These are phyloP conservation scores for Melanostoma scalare DNA, from an alignment of 2,888 invertebrate species.

Conservation along the genomic window DNA sequence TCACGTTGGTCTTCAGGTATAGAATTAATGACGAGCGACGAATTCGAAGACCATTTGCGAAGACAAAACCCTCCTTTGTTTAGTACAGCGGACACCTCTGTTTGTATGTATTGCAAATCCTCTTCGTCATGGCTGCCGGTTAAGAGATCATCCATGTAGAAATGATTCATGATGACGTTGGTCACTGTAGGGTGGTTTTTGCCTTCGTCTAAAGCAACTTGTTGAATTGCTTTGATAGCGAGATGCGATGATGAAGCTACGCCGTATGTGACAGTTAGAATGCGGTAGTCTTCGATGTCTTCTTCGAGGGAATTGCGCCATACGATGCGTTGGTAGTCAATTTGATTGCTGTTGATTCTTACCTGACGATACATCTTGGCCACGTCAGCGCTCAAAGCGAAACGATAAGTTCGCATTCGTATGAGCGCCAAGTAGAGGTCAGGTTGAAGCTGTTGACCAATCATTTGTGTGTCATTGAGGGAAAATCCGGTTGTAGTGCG, in stretches of 20 bases:
- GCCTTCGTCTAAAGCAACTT: constrained; percentile 7
- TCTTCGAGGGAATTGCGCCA: constrained; percentile 30
- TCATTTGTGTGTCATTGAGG: too few relatives aligned
- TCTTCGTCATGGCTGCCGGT: constrained; percentile 1
- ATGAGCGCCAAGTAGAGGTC: background rate
- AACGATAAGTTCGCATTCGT: background rate
- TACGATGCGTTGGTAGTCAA: constrained; percentile 41
- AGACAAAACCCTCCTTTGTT: too few relatives aligned
- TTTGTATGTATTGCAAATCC: background rate
- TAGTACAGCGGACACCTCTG: background rate
- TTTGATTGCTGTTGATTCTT: background rate
- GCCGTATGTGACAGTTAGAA: too few relatives aligned
- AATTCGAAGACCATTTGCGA: too few relatives aligned
- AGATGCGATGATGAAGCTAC: constrained; percentile 19
- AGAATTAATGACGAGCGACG: too few relatives aligned
- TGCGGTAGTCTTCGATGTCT: constrained; percentile 19
- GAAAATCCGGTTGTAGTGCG: background rate
- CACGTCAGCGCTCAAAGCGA: background rate
- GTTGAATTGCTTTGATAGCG: constrained; percentile 13
- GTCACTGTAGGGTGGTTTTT: background rate
- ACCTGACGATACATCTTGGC: background rate
- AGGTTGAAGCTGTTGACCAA: too few relatives aligned
- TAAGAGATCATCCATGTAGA: constrained; percentile 28
- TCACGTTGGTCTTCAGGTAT: too few relatives aligned
- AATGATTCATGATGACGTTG: background rate